Evolutionary conservation across 2,797 vertebrate genomes (phyloP).

Genomic region (Gymnopithys bicolor): DNA sequence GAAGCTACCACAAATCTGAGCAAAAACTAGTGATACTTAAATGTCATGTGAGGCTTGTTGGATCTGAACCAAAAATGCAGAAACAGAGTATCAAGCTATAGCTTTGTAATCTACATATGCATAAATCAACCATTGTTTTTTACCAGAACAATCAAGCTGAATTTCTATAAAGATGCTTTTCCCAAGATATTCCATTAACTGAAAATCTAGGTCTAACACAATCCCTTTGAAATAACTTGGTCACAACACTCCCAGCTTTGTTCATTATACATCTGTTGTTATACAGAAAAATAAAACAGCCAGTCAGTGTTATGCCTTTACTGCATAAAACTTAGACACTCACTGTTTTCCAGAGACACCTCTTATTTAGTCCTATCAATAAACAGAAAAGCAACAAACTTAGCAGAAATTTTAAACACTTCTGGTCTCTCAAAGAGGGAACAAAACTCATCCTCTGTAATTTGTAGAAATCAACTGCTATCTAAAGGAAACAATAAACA

Average conservation of each 20-base stretch:
- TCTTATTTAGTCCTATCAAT: neutral
- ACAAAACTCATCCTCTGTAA: neutral
- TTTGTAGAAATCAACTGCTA: neutral
- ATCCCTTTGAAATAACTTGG: neutral
- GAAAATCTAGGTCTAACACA: neutral
- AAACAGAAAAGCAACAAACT: neutral
- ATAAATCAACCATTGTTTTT: neutral
- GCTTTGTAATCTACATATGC: neutral
- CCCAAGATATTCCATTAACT: neutral
- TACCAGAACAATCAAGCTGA: neutral
- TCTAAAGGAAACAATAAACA: neutral
- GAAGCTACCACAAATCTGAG: neutral
- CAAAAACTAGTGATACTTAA: neutral
- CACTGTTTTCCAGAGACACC: neutral
- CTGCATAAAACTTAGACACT: neutral
- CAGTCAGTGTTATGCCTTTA: neutral
- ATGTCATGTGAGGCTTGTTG: neutral
- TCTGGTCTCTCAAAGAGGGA: neutral
- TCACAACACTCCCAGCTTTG: neutral
- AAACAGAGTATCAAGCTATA: neutral
- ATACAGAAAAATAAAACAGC: neutral
- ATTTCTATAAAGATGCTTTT: neutral
- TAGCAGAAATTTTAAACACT: neutral
- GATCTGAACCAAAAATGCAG: neutral
- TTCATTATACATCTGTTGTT: neutral